phyloP scores from a whole-genome alignment of 2,797 vertebrate species.

The Pogoniulus pusillus region DNA sequence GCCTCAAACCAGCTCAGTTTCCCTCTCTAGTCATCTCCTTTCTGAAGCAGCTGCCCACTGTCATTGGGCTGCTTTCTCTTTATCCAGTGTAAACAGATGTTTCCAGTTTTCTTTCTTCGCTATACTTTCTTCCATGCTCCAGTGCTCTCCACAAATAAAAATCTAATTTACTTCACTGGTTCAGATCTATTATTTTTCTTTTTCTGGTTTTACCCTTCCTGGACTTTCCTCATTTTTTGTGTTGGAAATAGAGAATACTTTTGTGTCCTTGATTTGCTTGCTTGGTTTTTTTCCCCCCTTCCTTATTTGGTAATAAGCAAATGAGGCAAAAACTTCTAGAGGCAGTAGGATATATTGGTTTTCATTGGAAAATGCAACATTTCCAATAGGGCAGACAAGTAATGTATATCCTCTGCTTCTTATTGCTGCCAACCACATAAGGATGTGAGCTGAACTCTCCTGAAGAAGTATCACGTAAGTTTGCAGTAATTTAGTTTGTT shows the following conservation, averaged over 20 bases:
- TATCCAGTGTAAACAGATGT: background rate
- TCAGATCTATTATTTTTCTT: background rate
- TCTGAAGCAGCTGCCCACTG: background rate
- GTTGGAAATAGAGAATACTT: background rate
- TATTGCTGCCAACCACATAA: conserved; percentile 66
- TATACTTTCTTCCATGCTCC: background rate
- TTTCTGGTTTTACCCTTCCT: accelerated
- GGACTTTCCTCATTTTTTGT: accelerated
- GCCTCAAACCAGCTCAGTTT: background rate
- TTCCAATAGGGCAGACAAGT: background rate
- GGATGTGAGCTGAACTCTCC: conserved; percentile 78
- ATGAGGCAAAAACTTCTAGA: background rate
- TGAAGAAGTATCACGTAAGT: conserved; percentile 78
- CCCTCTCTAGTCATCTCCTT: background rate
- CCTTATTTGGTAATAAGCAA: background rate
- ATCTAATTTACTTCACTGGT: background rate
- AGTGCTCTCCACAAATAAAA: background rate
- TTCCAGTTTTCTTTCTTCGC: background rate
- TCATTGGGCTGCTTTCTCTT: background rate
- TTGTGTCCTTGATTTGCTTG: background rate
- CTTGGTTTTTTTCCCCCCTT: too few relatives aligned
- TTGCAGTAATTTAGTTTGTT: background rate
- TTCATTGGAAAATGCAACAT: background rate
- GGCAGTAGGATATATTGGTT: background rate
- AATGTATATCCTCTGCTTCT: conserved; percentile 32